A percentile compares a stretch with the other conserved stretches of the same genome.
Evolutionary conservation across 2,113 vertebrate species (phyloP).

Genomic region (Tetrao urogallus): DNA sequence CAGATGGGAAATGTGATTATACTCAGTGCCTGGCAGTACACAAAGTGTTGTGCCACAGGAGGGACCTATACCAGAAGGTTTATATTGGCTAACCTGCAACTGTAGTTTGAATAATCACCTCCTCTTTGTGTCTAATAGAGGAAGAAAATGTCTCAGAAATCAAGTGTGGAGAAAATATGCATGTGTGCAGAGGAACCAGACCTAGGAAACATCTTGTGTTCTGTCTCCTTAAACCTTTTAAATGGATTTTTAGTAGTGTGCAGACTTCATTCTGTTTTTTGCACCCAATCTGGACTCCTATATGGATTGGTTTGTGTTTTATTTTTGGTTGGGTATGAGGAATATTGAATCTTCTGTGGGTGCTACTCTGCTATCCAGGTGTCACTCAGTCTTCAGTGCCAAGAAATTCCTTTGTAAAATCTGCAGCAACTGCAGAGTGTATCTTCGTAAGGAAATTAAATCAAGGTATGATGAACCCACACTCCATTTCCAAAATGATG

Average conservation of each 20-base stretch:
- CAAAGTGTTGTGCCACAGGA: neutral
- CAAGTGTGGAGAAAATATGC: neutral
- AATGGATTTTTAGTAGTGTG: neutral
- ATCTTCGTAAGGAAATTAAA: neutral
- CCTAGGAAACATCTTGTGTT: neutral
- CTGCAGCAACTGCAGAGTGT: neutral
- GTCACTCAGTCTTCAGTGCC: neutral
- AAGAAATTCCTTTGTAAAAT: neutral
- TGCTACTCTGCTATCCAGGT: neutral
- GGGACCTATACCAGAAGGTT: neutral
- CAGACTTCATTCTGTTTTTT: neutral
- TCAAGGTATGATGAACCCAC: neutral
- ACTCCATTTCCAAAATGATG: neutral
- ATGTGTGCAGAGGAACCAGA: neutral
- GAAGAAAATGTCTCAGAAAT: neutral
- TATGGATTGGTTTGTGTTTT: neutral
- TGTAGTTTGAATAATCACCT: neutral
- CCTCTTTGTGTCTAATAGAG: neutral
- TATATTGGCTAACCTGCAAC: accelerated
- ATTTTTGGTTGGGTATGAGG: accelerated
- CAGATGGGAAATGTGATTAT: neutral
- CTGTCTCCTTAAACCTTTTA: neutral
- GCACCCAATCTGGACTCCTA: neutral
- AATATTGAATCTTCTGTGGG: neutral
- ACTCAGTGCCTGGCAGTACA: neutral